Evolutionary conservation across 2,113 vertebrate genomes (phyloP).

Genomic region (Gasterosteus nipponicus): DNA sequence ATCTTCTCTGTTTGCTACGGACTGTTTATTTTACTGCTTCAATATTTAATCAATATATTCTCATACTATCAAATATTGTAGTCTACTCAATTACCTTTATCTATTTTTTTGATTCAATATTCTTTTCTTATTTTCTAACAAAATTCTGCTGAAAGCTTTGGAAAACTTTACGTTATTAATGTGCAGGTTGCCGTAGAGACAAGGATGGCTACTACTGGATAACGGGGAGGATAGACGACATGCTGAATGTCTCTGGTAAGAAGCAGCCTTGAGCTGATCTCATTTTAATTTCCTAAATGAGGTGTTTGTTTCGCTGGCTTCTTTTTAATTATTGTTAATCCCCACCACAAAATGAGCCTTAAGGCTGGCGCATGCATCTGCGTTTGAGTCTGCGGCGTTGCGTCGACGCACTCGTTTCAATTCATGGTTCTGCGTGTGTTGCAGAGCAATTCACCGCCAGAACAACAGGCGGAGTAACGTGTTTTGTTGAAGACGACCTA

Average conservation of each 20-base stretch:
- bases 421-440: no score
- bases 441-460: no score
- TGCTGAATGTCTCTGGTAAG: slow-evolving; percentile 97
- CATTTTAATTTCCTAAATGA: neutral
- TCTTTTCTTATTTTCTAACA: neutral
- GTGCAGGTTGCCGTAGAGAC: slow-evolving; percentile 92
- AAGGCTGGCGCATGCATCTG: no score
- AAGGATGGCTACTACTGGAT: slow-evolving; percentile 98
- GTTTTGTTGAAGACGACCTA: no score
- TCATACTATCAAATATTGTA: neutral
- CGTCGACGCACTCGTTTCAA: no score
- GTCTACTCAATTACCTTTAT: neutral
- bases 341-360: no score
- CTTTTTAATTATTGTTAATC: no score
- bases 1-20: neutral
- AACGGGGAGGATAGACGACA: slow-evolving; percentile 97
- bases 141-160: neutral
- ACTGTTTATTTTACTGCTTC: no score
- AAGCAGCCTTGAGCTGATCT: neutral
- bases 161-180: neutral
- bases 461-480: no score
- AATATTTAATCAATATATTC: neutral
- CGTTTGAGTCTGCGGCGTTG: no score
- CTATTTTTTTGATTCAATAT: neutral
- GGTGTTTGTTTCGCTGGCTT: neutral